Evolutionary conservation across 1,140 invertebrate species (phyloP).

Genomic region (Brachionus rotundiformis): DNA sequence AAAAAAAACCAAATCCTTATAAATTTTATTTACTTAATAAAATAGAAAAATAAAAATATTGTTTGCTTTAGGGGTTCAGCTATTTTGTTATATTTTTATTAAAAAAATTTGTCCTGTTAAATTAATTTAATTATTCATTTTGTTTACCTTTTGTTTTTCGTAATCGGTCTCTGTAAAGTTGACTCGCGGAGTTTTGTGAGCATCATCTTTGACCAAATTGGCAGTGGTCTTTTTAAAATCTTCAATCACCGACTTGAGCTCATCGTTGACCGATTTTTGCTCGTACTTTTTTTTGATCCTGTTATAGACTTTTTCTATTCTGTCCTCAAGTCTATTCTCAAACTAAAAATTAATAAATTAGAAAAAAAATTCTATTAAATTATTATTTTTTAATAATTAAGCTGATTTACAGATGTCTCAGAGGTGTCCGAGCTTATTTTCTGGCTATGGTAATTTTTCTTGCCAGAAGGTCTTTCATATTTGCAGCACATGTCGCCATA

Average conservation of each 20-base stretch:
- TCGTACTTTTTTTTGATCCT: conserved; percentile 22
- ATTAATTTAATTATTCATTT: not conserved
- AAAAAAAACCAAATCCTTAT: not conserved
- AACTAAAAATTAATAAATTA: conserved; percentile 22
- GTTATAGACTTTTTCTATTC: conserved; percentile 33
- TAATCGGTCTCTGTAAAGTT: not conserved
- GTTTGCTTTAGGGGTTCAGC: not conserved
- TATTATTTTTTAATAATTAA: too few species aligned
- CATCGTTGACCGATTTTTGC: conserved; percentile 11
- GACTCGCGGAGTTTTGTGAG: not conserved
- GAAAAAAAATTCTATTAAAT: too few species aligned
- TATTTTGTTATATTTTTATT: not conserved
- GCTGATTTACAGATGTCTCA: conserved; percentile 38
- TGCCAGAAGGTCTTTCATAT: not conserved
- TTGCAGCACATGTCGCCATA: not conserved
- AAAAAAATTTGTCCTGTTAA: not conserved
- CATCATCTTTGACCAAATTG: not conserved
- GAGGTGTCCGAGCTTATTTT: not conserved
- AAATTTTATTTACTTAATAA: too few species aligned
- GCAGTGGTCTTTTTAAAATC: conserved; percentile 42
- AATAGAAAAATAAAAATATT: not conserved
- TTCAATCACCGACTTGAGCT: conserved; percentile 10
- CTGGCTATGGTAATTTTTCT: not conserved
- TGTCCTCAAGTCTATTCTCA: conserved; percentile 23
- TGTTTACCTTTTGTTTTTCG: conserved; percentile 42